phyloP scores from a whole-genome alignment of 2,113 vertebrate genomes.

The Heterotilapia buettikoferi region DNA sequence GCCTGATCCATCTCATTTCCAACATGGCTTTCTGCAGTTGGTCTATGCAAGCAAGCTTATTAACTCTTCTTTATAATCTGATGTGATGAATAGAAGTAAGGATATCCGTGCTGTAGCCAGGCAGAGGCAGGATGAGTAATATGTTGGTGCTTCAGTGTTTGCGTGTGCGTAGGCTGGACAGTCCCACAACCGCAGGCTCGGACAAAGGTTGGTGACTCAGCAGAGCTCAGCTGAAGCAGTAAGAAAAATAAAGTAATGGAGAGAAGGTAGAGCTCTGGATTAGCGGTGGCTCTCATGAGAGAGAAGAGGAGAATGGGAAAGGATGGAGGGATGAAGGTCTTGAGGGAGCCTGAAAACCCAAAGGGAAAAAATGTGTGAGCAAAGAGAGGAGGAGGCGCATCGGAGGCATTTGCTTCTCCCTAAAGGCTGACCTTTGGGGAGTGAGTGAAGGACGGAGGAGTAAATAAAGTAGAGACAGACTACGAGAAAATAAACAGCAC shows the following conservation, averaged over 20 bases:
- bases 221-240: slow-evolving; percentile 14
- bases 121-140: slow-evolving; percentile 31
- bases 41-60: not conserved
- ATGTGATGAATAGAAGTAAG: slow-evolving; percentile 6
- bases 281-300: not conserved
- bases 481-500: slow-evolving; percentile 6
- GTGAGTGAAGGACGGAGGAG: slow-evolving; percentile 14
- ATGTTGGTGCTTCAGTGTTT: not conserved
- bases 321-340: not conserved
- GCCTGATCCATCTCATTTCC: not conserved
- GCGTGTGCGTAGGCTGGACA: slow-evolving; percentile 10
- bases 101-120: not conserved
- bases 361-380: not conserved
- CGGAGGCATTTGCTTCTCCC: not conserved
- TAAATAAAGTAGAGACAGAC: slow-evolving; percentile 24
- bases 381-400: not conserved
- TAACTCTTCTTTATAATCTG: not conserved
- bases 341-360: not conserved
- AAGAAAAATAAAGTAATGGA: slow-evolving; percentile 20
- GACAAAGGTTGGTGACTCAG: slow-evolving; percentile 57
- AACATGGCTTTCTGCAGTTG: not conserved
- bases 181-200: slow-evolving; percentile 5
- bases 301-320: not conserved
- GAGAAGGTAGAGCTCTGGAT: slow-evolving; percentile 16
- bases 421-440: slow-evolving; percentile 9